Base-by-base conservation (phyloP, 2,888 invertebrate species). In the Diachrysia chrysitis region DNA sequence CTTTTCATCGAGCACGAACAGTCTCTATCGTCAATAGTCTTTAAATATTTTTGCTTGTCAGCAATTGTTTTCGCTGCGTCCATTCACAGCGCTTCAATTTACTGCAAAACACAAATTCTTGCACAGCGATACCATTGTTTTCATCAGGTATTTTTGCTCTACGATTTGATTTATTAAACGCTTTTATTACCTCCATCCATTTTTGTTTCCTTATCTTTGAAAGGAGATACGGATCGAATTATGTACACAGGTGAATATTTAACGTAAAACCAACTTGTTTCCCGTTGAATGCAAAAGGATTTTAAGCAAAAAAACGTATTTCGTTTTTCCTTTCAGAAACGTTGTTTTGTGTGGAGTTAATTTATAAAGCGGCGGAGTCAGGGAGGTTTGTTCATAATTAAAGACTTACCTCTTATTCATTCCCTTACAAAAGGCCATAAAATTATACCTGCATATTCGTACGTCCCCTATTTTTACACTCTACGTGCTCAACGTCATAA, bases 381-480 rank as follows among this genome's bases (percentile, higher is more conserved):
- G 82, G 81, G 83, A 82, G 86, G 85, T 87, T 88, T 85, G 85
- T 87, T 90, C 86, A 90, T 92, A 92, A 92, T 92, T 92, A 90
- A 91, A 91, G 90, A 89, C 90, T 90, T 83, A 78, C 87, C 91
- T 87, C 89, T 89, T 89, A 91, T 90, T 89, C 89, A 90, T 90
- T 88, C 90, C 83, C 86, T 85, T 88, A 90, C 89, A 91, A 91
- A 91, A 90, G 90, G 81, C 87, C 84, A 88, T 90, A 85, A 90
- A 91, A 92, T 92, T 91, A 92, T 92, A 91, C 89, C 90, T 91
- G 89, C 90, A 92, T 92, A 91, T 91, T 92, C 91, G 89, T 90
- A 89, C 85, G 89, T 88, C 87, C 85, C 82, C 87, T 84, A 89
- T 90, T 90, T 90, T 91, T 90, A 89, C 88, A 88, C 85, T 89